A percentile compares a stretch with the other conserved stretches of the same genome.
These are phyloP conservation scores for Lissonota sp. DNA, from an alignment of 2,888 invertebrate genomes.

Conservation along the genomic window DNA sequence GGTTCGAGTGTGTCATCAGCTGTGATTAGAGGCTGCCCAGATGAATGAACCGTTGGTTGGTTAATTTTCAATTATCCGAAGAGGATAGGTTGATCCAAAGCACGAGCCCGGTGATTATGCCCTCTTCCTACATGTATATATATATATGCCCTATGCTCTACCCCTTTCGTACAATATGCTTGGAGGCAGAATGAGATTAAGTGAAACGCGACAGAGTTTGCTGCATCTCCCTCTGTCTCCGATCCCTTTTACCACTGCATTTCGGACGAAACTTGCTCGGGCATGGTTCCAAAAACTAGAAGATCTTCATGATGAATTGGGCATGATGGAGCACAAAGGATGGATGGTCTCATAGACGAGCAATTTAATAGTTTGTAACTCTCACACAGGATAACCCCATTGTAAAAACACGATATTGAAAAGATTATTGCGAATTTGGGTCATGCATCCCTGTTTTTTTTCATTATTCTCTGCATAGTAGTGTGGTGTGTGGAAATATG, in stretches of 20 bases:
- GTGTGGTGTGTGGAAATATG: conserved; percentile 50
- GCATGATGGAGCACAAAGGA: no score
- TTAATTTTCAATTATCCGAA: conserved; percentile 79
- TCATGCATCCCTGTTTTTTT: no score
- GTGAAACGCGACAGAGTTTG: conserved; percentile 22
- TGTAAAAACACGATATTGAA: no score
- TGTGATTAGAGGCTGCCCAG: conserved; percentile 77
- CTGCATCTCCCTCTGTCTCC: background rate
- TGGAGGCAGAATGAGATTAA: conserved; percentile 10
- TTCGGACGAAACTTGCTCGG: no score
- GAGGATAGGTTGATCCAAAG: conserved; percentile 55
- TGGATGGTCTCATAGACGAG: no score
- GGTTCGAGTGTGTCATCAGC: conserved; percentile 65
- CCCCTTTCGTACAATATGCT: background rate
- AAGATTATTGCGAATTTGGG: no score
- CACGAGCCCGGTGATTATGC: conserved; percentile 45
- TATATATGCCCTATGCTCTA: background rate
- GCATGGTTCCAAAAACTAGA: no score
- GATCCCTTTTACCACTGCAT: background rate
- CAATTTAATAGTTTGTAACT: no score
- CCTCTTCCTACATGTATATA: conserved; percentile 16
- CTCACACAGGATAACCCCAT: no score
- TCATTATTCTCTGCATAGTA: conserved; percentile 12
- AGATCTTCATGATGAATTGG: no score
- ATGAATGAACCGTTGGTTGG: conserved; percentile 76